Base-by-base conservation (phyloP, 1,140 invertebrate genomes). In the Pogonus chalceus region DNA sequence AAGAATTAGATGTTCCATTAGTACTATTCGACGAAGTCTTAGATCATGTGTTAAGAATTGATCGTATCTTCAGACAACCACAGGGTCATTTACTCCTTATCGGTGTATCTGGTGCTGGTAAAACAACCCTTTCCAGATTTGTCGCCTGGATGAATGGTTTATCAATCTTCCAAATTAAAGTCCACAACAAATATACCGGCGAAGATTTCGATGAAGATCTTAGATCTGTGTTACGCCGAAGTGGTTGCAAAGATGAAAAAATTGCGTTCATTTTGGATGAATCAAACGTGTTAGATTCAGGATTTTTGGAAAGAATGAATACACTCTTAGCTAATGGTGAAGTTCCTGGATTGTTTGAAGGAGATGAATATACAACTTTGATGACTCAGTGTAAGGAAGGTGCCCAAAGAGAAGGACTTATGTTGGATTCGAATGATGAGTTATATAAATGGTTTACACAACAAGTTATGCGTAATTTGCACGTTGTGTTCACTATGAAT, bases 351-450 rank as follows among this genome's bases (percentile, higher is more conserved):
- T 70, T 92, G 12, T 92, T 92, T 64, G 88, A 92, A 72, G 88
- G 92, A 20, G 96, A 99, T 70, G 96, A 99, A 67, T 97, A 96
- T 70, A 96, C 94, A 0, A 97, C 96, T 0, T 73, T 99, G 43
- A 99, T 99, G 94, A 99, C 95, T 2, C 96, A 99, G 71, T 99
- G 96, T 67, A 99, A 99, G 72, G 97, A 99, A 74, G 96, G 96
- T 0, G 93, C 96, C 10, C 94, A 98, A 65, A 78, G 96, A 48
- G 94, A 98, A 76, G 96, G 96, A 7, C 73, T 98, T 0, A 99
- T 99, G 96, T 73, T 99, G 9, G 97, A 99, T 72, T 96, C 94
- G 0, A 90, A 89, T 55, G 97, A 99, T 70, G 97, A 99, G 72
- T 73, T 99, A 1, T 99, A 99, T 72, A 98, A 98, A 76, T 88